Base-by-base conservation (phyloP, 2,797 vertebrate genomes). In the Natrix natrix region DNA sequence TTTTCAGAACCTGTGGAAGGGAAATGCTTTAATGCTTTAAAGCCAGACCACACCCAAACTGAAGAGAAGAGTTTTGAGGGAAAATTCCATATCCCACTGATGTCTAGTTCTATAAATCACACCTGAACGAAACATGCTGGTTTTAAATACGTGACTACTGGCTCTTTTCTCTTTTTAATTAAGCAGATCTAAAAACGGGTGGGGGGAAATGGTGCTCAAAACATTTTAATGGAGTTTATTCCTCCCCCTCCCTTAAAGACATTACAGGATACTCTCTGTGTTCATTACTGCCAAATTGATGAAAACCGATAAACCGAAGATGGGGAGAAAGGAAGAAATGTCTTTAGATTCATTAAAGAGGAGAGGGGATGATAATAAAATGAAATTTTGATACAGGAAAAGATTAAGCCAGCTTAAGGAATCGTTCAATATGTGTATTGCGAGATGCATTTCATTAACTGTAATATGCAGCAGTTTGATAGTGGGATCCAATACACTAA, bases 261-360 rank as follows among this genome's bases (percentile, higher is more conserved):
- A 78, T 78, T 43, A 78, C 37, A 10, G n/a, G 7, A 91, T 93
- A 74, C 92, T 94, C 93, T 96, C 96, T 97, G 88, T 96, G 96
- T 97, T 97, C 97, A 95, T 97, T 98, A 97, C 95, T 91, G 95
- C 26, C 92, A 96, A 97, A 98, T 97, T 97, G 97, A 98, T 98
- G 96, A 96, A 97, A 98, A 98, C 97, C 97, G 97, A 98, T 98
- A 98, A 98, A 98, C 92, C 94, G 92, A 92, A 97, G 96, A 97
- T 94, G 14, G 87, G 54, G 24, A 13, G 32, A 54, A 32, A 24
- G 95, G 96, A 96, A 96, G 94, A 95, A 97, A 97, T 95, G 93
- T 97, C 97, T 98, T 97, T 98, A 96, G 97, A 97, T 98, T 97
- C 97, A 98, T 98, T 97, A 97, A 95, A 96, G 93, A 83, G 94